A percentile compares a stretch with the other conserved stretches of the same genome.
phyloP scores from a whole-genome alignment of 2,797 vertebrate species.

The Periophthalmus magnuspinnatus region DNA sequence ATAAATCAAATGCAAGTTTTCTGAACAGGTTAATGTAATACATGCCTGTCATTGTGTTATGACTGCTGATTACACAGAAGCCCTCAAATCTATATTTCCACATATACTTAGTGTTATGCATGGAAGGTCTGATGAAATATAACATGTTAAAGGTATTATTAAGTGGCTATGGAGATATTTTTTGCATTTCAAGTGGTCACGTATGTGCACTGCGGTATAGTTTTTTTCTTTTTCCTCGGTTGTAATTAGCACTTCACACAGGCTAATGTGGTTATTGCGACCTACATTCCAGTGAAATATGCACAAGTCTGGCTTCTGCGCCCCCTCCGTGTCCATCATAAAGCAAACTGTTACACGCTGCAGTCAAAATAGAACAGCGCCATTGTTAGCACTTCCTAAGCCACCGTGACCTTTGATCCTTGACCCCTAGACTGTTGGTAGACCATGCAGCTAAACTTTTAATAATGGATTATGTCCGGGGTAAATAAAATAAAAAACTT shows the following conservation, averaged over 20 bases:
- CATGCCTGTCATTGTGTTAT: slow-evolving; percentile 52
- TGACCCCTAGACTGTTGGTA: slow-evolving; percentile 50
- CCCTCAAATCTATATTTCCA: slow-evolving; percentile 39
- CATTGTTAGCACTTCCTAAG: slow-evolving; percentile 72
- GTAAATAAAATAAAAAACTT: slow-evolving; percentile 53
- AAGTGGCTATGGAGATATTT: slow-evolving; percentile 38
- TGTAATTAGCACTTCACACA: slow-evolving; percentile 65
- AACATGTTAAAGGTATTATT: slow-evolving; percentile 40
- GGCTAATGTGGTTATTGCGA: slow-evolving; percentile 75
- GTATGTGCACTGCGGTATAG: slow-evolving; percentile 55
- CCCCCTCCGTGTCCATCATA: slow-evolving; percentile 36
- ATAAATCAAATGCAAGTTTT: slow-evolving; percentile 43
- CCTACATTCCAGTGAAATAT: slow-evolving; percentile 74
- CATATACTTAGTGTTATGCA: slow-evolving; percentile 31
- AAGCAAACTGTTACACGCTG: slow-evolving; percentile 25
- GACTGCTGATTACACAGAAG: slow-evolving; percentile 44
- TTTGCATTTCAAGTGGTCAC: slow-evolving; percentile 60
- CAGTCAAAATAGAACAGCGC: slow-evolving; percentile 59
- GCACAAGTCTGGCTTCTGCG: slow-evolving; percentile 44
- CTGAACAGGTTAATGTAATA: slow-evolving; percentile 46
- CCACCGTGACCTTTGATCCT: slow-evolving; percentile 54
- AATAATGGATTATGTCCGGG: slow-evolving; percentile 67
- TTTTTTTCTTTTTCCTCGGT: slow-evolving; percentile 44
- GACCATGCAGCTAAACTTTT: slow-evolving; percentile 40
- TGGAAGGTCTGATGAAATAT: slow-evolving; percentile 40